phyloP scores from a whole-genome alignment of 1,140 invertebrate species.

The Octopus bimaculoides region DNA sequence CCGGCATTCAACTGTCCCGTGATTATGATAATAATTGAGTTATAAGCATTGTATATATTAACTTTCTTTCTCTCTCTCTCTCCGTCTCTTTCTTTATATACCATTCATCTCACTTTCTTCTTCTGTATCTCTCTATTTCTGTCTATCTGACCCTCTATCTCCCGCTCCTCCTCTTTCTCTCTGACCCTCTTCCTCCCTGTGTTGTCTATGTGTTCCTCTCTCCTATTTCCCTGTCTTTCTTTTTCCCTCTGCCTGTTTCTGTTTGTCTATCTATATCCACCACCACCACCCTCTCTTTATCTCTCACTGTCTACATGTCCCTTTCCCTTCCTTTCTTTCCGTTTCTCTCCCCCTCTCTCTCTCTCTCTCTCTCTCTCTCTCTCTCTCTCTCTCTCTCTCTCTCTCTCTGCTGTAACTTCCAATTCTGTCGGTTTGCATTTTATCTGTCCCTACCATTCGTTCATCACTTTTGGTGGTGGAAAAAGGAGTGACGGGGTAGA shows the following conservation, averaged over 20 bases:
- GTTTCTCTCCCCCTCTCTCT: background rate
- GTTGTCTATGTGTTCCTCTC: background rate
- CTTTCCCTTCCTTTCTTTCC: background rate
- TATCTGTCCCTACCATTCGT: too few relatives aligned
- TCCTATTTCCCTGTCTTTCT: background rate
- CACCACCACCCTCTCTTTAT: background rate
- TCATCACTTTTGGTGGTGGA: too few relatives aligned
- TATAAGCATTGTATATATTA: background rate
- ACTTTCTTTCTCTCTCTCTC: background rate
- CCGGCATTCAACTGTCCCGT: too few relatives aligned
- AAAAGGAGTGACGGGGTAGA: too few relatives aligned
- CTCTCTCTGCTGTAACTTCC: background rate
- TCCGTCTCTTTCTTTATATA: background rate
- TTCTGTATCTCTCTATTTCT: background rate
- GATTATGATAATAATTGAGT: too few relatives aligned
- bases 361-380: background rate
- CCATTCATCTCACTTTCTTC: background rate
- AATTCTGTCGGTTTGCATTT: background rate
- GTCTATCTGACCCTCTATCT: background rate
- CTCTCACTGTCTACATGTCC: background rate
- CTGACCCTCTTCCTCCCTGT: background rate
- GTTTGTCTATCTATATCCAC: background rate
- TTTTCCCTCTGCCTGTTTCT: background rate
- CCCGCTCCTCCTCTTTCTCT: background rate
- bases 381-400: background rate